Conservation (phyloP, 2,888 invertebrate species). For the Branchipolynoe longqiensis region DNA sequence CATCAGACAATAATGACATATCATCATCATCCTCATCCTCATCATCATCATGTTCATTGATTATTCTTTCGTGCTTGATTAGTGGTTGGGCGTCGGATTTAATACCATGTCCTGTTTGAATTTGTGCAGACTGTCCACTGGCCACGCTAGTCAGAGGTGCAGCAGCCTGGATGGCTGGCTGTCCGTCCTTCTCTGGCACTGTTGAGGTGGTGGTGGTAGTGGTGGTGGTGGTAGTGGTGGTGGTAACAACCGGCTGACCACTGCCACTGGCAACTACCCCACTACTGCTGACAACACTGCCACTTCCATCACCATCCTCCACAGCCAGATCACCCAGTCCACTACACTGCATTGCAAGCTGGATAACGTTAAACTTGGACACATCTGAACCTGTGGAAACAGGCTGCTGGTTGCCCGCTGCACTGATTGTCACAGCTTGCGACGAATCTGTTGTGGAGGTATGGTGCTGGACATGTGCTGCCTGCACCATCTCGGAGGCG, state of each 20-base stretch:
- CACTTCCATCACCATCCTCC: constrained; percentile 17
- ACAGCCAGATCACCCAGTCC: constrained; percentile 56
- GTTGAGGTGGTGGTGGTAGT: constrained; percentile 8
- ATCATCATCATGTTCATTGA: background rate
- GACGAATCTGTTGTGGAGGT: constrained; percentile 40
- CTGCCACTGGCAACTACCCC: constrained; percentile 1
- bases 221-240: constrained; percentile 1
- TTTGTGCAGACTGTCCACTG: constrained; percentile 28
- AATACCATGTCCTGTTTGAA: constrained; percentile 39
- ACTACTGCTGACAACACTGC: background rate
- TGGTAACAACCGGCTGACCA: background rate
- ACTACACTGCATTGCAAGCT: constrained; percentile 56
- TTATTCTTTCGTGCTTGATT: background rate
- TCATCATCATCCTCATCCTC: constrained; percentile 46
- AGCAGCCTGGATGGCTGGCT: background rate
- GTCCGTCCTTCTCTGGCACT: constrained; percentile 3
- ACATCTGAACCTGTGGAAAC: constrained; percentile 2
- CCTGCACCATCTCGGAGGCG: background rate
- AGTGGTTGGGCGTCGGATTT: constrained; percentile 27
- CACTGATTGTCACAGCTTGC: constrained; percentile 34
- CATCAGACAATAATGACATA: constrained; percentile 34
- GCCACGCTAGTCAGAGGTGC: background rate
- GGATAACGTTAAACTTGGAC: constrained; percentile 50
- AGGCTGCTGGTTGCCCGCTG: constrained; percentile 16
- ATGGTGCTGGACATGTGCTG: constrained; percentile 21